Conservation (phyloP, 2,113 vertebrate genomes). For the Thinocorus orbignyianus region DNA sequence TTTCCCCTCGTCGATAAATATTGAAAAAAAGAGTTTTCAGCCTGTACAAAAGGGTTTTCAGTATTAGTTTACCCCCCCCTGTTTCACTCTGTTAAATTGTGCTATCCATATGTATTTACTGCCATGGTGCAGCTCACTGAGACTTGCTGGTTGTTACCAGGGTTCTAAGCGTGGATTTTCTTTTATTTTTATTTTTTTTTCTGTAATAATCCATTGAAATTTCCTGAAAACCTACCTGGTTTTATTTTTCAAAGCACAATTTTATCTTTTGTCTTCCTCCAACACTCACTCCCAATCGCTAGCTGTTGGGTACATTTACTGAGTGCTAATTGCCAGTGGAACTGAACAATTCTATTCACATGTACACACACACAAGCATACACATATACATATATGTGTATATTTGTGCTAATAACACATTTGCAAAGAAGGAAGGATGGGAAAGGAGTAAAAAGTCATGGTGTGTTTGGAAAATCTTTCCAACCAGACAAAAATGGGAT, state of each 20-base stretch:
- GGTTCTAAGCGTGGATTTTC: neutral
- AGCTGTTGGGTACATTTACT: neutral
- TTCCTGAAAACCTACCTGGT: neutral
- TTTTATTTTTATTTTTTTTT: neutral
- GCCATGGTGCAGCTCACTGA: neutral
- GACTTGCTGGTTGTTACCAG: neutral
- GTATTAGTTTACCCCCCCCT: neutral
- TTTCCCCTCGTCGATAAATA: fast-evolving
- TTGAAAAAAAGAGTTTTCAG: neutral
- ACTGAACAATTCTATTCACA: neutral
- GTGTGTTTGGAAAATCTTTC: neutral
- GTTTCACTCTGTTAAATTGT: neutral
- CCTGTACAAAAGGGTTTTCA: neutral
- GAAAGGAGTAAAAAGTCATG: neutral
- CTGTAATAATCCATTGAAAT: neutral
- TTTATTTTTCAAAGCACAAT: neutral
- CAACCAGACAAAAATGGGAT: neutral
- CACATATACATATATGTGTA: neutral
- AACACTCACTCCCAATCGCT: fast-evolving
- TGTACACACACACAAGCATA: neutral
- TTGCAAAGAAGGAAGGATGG: neutral
- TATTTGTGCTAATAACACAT: neutral
- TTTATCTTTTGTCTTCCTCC: neutral
- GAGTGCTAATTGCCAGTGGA: neutral
- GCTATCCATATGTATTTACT: neutral